Evolutionary conservation across 2,888 invertebrate genomes (phyloP), one percentile per base, ranked within the genome.

Genomic region (Onthophagus sagittarius): DNA sequence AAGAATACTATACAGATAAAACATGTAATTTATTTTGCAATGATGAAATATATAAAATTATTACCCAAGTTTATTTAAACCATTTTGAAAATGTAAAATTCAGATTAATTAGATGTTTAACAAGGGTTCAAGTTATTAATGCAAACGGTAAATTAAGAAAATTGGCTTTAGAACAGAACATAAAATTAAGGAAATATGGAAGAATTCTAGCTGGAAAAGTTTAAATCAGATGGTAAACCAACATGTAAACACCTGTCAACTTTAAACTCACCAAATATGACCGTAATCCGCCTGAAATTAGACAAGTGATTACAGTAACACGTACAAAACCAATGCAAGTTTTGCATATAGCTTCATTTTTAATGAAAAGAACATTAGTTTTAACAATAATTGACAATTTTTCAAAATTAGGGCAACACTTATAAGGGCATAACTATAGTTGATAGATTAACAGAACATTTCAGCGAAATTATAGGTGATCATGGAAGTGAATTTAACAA

Each of bases 401-500:
- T 72, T 70, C 74, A 0, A 75, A 74, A 74, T 63, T 69, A n/a
- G 75, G 63, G 13, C 5, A 69, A 65, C 70, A 63, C 33, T 14
- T 69, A 71, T 70, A 70, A 39, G 6, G 71, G 53, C 31, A 74
- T 70, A 2, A 62, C 31, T 15, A 69, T 75, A 13, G 33, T 15
- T 32, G 72, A 72, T 39, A 53, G 64, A 64, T 33, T 76, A 62
- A 67, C 71, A 15, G 69, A 74, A 63, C 72, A 71, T 73, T 74
- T 76, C 53, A 65, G 63, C n/a, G 32, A 71, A 39, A 75, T 76
- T 39, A 71, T 71, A n/a, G 13, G 69, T 67, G 76, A 76, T 39
- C 74, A 70, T 14, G 76, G 75, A 15, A 67, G 39, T 5, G 73
- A 75, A 74, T 76, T 76, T 71, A 71, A 74, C 32, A 76, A 76